Evolutionary conservation across 2,797 vertebrate species (phyloP), one percentile per base, ranked within the genome.

Genomic region (Thamnophis elegans): DNA sequence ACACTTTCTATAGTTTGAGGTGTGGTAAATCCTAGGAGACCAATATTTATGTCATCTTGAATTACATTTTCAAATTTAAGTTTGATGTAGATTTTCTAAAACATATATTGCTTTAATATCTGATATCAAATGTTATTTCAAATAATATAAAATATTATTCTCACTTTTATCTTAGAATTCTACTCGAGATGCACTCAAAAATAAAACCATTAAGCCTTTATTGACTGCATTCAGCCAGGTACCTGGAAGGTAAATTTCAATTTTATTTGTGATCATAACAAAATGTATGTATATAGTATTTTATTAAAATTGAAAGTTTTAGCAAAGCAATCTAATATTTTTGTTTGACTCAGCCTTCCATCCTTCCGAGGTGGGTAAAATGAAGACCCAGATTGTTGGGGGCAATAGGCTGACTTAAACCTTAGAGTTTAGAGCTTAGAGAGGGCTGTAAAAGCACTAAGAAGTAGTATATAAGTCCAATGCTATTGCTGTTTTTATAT

Each of bases 221-320:
- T 93, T 98, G 92, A 97, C 93, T 2, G 95, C 98, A 0, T 99
- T 99, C 95, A 98, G 97, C 93, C 99, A 99, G 94, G 97, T 99
- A 91, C 96, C 98, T 88, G 99, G 99, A 25, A 99, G 99, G 99
- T 99, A 97, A 98, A 62, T 12, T 94, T 32, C 32, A 90, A 7
- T 87, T 90, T 62, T 16, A 78, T 78, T 78, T 90, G 0, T 88
- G 51, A 2, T 14, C n/a, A 55, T 85, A 65, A 89, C 36, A 47
- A 82, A 78, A 10, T 58, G 20, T 20, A 36, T n/a, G n/a, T 13
- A 5, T 47, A 55, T 85, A 82, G 28, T 86, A 25, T 94, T 90
- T 87, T 94, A 78, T 89, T 94, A 36, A n/a, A 86, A 32, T 51
- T 93, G 32, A 94, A 14, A 89, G 93, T 1, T 56, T 95, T 92